These are phyloP conservation scores for Hyles vespertilio DNA, from an alignment of 1,140 invertebrate species.

Conservation along the genomic window DNA sequence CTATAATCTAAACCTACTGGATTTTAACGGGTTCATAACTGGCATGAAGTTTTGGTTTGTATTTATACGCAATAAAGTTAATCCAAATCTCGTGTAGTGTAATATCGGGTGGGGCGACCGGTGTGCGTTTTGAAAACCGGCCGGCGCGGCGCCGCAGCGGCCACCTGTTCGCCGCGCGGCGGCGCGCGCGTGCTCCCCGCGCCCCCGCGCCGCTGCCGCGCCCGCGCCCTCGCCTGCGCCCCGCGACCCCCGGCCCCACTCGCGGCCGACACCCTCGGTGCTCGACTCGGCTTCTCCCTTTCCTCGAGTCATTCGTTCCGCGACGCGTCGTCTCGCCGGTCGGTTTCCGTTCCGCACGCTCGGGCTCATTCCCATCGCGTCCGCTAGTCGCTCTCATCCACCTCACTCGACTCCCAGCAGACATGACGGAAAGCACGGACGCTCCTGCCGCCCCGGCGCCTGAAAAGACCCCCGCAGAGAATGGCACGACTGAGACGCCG, in stretches of 20 bases:
- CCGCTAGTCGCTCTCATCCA: conserved; percentile 46
- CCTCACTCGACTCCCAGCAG: conserved; percentile 25
- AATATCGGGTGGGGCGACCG: conserved; percentile 45
- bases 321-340: conserved; percentile 62
- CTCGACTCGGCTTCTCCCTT: conserved; percentile 42
- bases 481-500: conserved; percentile 66
- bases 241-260: conserved; percentile 25
- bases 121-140: conserved; percentile 36
- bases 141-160: conserved; percentile 40
- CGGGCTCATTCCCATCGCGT: conserved; percentile 55
- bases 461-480: conserved; percentile 70
- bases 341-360: conserved; percentile 44
- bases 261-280: conserved; percentile 19
- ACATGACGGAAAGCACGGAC: conserved; percentile 73
- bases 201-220: conserved; percentile 18
- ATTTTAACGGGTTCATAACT: conserved; percentile 26
- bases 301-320: conserved; percentile 64
- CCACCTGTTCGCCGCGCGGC: conserved; percentile 39
- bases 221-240: conserved; percentile 24
- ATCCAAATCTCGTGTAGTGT: conserved; percentile 63
- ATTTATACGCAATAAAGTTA: conserved; percentile 61
- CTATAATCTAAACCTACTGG: conserved; percentile 20
- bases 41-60: conserved; percentile 48
- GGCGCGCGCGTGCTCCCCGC: conserved; percentile 26
- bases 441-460: conserved; percentile 70